Percentiles rank a stretch among this genome's conserved stretches.
Evolutionary conservation across 2,888 invertebrate genomes (phyloP).

Genomic region (Tinea pellionella): DNA sequence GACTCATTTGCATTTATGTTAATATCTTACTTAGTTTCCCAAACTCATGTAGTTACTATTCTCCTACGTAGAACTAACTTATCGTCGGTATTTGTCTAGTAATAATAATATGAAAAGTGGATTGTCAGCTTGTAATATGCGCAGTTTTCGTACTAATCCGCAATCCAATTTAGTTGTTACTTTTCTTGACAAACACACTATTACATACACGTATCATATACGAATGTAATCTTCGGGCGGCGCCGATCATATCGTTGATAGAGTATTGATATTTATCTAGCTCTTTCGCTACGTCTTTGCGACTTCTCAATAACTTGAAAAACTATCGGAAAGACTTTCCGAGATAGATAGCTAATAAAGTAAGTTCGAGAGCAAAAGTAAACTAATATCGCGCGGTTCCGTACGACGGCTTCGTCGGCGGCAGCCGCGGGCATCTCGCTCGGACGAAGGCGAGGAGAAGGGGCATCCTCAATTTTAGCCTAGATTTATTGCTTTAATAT

Average conservation of each 20-base stretch:
- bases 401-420: conserved; percentile 28
- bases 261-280: conserved; percentile 16
- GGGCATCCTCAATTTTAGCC: conserved; percentile 33
- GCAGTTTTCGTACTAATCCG: neutral
- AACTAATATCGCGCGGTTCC: conserved; percentile 66
- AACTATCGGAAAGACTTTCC: conserved; percentile 54
- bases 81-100: neutral
- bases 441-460: conserved; percentile 22
- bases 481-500: conserved; percentile 64
- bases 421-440: conserved; percentile 27
- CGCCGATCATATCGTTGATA: conserved; percentile 4
- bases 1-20: conserved; percentile 42
- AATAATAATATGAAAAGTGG: neutral
- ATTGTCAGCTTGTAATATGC: neutral
- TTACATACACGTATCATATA: conserved; percentile 1
- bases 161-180: conserved; percentile 9
- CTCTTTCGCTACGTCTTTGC: conserved; percentile 31
- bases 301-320: conserved; percentile 56
- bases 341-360: conserved; percentile 63
- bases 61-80: neutral
- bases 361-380: conserved; percentile 68
- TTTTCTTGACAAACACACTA: conserved; percentile 2
- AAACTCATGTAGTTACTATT: conserved; percentile 15
- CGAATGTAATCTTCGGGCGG: neutral
- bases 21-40: conserved; percentile 21